Percentiles rank a stretch among this genome's conserved stretches.
phyloP scores from a whole-genome alignment of 1,140 invertebrate species.

The Drosophila malerkotliana region DNA sequence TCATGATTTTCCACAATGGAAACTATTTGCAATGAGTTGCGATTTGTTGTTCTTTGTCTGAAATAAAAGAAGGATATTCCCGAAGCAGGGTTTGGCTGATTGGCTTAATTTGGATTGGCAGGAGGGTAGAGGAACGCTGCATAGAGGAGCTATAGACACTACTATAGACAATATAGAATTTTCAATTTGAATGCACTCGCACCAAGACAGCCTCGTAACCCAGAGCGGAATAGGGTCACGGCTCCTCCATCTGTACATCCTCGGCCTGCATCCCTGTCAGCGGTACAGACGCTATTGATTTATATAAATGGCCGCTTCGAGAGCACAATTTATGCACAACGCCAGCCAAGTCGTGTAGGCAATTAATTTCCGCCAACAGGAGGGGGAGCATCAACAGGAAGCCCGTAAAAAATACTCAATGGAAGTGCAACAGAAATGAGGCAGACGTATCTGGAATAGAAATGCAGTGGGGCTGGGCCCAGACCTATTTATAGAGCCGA shows the following conservation, averaged over 20 bases:
- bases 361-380: conserved; percentile 67
- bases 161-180: conserved; percentile 5
- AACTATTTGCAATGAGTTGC: conserved; percentile 36
- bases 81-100: conserved; percentile 12
- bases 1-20: conserved; percentile 66
- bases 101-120: conserved; percentile 26
- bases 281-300: conserved; percentile 69
- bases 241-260: conserved; percentile 15
- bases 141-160: background rate
- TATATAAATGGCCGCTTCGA: conserved; percentile 68
- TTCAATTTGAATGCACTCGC: conserved; percentile 8
- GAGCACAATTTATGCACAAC: conserved; percentile 72
- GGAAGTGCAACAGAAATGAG: conserved; percentile 58
- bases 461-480: conserved; percentile 9
- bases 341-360: conserved; percentile 54
- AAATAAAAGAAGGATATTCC: background rate
- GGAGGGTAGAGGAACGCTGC: background rate
- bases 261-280: conserved; percentile 53
- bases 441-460: conserved; percentile 18
- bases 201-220: background rate
- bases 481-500: conserved; percentile 58
- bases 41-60: conserved; percentile 12
- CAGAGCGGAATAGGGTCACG: conserved; percentile 64
- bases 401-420: conserved; percentile 27
- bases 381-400: conserved; percentile 21